These are phyloP conservation scores for Drosophila atripex DNA, from an alignment of 2,888 invertebrate species.

Conservation along the genomic window DNA sequence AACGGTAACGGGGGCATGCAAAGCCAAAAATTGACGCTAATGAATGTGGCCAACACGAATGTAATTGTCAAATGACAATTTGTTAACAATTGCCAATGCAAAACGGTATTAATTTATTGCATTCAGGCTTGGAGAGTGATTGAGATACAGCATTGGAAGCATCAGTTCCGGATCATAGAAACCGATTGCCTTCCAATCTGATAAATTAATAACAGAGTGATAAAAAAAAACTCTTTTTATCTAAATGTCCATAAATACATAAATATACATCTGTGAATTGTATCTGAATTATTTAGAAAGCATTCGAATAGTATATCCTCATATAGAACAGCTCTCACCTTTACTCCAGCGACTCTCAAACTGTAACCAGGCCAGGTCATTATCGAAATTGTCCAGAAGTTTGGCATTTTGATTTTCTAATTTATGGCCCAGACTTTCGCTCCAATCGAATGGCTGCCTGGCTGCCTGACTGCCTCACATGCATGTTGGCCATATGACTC, in stretches of 20 bases:
- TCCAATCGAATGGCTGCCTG: conserved; percentile 23
- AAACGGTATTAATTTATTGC: conserved; percentile 19
- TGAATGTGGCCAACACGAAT: conserved; percentile 56
- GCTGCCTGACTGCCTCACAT: conserved; percentile 10
- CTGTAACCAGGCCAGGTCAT: conserved; percentile 44
- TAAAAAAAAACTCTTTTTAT: too few relatives aligned
- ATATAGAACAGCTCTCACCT: conserved; percentile 1
- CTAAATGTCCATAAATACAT: too few relatives aligned
- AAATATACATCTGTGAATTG: not conserved
- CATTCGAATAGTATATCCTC: not conserved
- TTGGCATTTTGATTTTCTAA: conserved; percentile 71
- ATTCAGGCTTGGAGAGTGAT: not conserved
- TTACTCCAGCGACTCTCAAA: conserved; percentile 45
- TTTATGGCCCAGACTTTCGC: conserved; percentile 61
- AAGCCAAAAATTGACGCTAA: conserved; percentile 65
- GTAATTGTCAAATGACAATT: conserved; percentile 70
- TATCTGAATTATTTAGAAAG: not conserved
- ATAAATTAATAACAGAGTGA: too few relatives aligned
- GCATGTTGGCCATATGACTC: not conserved
- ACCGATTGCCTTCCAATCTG: too few relatives aligned
- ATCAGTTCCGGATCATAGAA: not conserved
- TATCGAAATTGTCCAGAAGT: conserved; percentile 38
- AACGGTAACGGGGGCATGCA: conserved; percentile 57
- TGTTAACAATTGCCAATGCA: conserved; percentile 56
- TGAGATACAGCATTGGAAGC: not conserved